Evolutionary conservation across 1,140 invertebrate genomes (phyloP).

Genomic region (Adelges cooleyi): DNA sequence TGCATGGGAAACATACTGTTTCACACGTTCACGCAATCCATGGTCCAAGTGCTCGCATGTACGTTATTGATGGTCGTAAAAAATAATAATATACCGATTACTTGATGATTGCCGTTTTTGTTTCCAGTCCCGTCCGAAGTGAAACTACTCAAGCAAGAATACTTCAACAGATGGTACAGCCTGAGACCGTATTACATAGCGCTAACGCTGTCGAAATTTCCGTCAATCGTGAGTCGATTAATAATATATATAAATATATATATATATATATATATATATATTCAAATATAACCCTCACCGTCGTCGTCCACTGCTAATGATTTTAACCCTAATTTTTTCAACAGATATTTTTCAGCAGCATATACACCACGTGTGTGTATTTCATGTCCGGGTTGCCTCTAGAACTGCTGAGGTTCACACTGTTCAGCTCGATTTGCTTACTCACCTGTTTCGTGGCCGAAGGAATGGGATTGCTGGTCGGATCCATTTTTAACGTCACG

Average conservation of each 20-base stretch:
- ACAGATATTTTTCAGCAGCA: slow-evolving; percentile 43
- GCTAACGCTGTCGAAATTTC: slow-evolving; percentile 55
- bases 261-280: no score
- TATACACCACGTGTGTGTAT: slow-evolving; percentile 48
- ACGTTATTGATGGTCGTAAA: slow-evolving; percentile 30
- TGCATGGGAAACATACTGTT: slow-evolving; percentile 51
- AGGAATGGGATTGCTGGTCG: slow-evolving; percentile 50
- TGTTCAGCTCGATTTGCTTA: slow-evolving; percentile 46
- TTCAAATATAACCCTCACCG: no score
- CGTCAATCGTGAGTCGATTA: slow-evolving; percentile 40
- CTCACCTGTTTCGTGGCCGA: slow-evolving; percentile 48
- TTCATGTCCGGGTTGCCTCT: slow-evolving; percentile 47
- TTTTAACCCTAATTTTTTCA: no score
- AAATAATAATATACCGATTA: neutral
- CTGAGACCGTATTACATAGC: slow-evolving; percentile 66
- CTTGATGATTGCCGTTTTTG: neutral
- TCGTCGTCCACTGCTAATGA: no score
- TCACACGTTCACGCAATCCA: slow-evolving; percentile 52
- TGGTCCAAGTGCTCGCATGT: slow-evolving; percentile 45
- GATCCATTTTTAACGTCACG: slow-evolving; percentile 50
- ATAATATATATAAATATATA: no score
- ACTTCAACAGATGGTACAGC: slow-evolving; percentile 74
- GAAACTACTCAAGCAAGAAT: slow-evolving; percentile 64
- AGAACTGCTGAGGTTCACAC: slow-evolving; percentile 41
- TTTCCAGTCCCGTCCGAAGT: slow-evolving; percentile 63